phyloP scores from a whole-genome alignment of 1,140 invertebrate species.

The Zaprionus capensis region DNA sequence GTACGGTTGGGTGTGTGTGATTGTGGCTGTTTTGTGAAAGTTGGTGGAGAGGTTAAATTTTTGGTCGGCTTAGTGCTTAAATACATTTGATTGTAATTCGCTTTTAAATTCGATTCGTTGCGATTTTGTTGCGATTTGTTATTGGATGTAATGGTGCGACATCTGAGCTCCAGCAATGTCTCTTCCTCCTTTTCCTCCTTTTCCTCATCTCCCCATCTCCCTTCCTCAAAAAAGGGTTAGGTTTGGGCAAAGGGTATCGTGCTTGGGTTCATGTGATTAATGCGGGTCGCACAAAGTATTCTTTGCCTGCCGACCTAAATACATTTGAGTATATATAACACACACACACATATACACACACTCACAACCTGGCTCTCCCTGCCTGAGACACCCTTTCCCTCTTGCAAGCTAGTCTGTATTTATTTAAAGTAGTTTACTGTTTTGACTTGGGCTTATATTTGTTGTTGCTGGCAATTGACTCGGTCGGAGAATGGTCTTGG shows the following conservation, averaged over 20 bases:
- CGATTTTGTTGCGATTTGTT: slow-evolving; percentile 74
- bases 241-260: slow-evolving; percentile 41
- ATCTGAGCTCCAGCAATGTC: slow-evolving; percentile 61
- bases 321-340: slow-evolving; percentile 11
- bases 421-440: slow-evolving; percentile 42
- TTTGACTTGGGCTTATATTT: slow-evolving; percentile 18
- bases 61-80: slow-evolving; percentile 77
- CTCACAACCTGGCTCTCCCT: background rate
- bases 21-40: background rate
- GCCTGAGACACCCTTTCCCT: background rate
- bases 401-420: slow-evolving; percentile 26
- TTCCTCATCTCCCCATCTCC: background rate
- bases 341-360: background rate
- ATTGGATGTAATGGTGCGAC: slow-evolving; percentile 79
- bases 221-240: slow-evolving; percentile 1
- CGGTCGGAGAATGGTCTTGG: slow-evolving; percentile 29
- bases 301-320: slow-evolving; percentile 5
- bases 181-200: background rate
- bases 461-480: slow-evolving; percentile 36
- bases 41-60: slow-evolving; percentile 59
- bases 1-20: slow-evolving; percentile 7
- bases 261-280: slow-evolving; percentile 68
- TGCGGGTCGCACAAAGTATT: slow-evolving; percentile 63
- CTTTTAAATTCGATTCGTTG: slow-evolving; percentile 81
- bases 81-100: slow-evolving; percentile 82